Base-by-base conservation (phyloP, 2,888 invertebrate genomes). In the Dicycla oo region DNA sequence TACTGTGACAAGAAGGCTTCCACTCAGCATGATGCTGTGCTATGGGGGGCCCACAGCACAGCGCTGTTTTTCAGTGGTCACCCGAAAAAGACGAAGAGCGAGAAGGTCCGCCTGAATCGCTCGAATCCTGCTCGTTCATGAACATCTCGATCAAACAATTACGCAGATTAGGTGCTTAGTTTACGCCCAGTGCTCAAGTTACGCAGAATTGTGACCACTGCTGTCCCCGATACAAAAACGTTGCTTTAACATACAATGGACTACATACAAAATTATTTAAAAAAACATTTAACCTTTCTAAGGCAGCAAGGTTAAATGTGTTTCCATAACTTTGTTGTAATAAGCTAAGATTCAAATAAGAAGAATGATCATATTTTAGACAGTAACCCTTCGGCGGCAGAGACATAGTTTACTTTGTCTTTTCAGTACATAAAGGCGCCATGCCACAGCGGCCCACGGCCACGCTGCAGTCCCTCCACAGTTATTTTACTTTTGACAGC, bases 221-320 rank as follows among this genome's bases (percentile, higher is more conserved):
- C 51, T 58, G 26, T 49, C 56, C 65, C 47, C 51, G 20, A 30
- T 23, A 56, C 11, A 71, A 60, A 64, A 68, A 62, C 26, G 11
- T 26, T 45, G 38, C 7, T 60, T 80, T 73, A 60, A 20, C 63
- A 78, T 66, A 78, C 79, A 81, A 81, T 81, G 30, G 56, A 82
- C 34, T 6, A 34, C 4, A 3, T 34, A 34, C 34, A 34, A 34
- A 34, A 6, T 34, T 34, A 34, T 30, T n/a, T n/a, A 30, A 30
- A 30, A 30, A 30, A 30, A 30, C 30, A 30, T 30, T 4, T 30
- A 30, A 4, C 30, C 30, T 30, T 30, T 2, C 30, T 30, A 82
- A 51, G 54, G 70, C 73, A 82, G 79, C 83, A 63, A 82, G 74
- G 83, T 47, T 23, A 63, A 3, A 11, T 1, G 45, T 30, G 60